Percentiles rank a stretch among this genome's conserved stretches.
Evolutionary conservation across 1,140 invertebrate genomes (phyloP).

Genomic region (Heliconius eleuchia): DNA sequence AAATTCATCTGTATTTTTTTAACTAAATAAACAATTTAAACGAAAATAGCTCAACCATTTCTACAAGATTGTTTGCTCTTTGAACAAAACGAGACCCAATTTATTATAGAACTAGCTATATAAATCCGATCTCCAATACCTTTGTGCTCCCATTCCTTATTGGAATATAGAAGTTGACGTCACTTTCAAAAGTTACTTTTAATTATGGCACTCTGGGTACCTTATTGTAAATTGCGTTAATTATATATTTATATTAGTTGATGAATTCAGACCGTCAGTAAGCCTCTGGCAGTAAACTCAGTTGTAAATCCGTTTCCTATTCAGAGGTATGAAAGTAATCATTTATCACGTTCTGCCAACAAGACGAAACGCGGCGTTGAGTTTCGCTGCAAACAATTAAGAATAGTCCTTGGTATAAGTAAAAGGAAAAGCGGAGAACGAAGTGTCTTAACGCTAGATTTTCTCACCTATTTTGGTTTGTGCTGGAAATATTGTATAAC

Average conservation of each 20-base stretch:
- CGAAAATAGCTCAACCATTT: neutral
- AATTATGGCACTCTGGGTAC: neutral
- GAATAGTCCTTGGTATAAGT: too few relatives aligned
- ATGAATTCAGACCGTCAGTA: neutral
- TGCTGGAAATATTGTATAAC: too few relatives aligned
- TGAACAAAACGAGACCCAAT: constrained; percentile 15
- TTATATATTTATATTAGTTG: neutral
- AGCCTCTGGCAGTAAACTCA: neutral
- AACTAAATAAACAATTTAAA: neutral
- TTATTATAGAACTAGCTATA: constrained; percentile 11
- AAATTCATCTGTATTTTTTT: neutral
- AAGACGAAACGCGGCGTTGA: too few relatives aligned
- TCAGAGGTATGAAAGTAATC: too few relatives aligned
- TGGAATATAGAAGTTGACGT: constrained; percentile 5
- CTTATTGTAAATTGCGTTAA: neutral
- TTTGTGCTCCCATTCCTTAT: neutral
- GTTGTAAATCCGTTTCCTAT: neutral
- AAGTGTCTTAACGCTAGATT: too few relatives aligned
- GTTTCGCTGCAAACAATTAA: too few relatives aligned
- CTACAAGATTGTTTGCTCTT: constrained; percentile 4
- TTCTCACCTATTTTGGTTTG: too few relatives aligned
- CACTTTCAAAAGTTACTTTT: constrained; percentile 12
- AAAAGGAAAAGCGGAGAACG: too few relatives aligned
- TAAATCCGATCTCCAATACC: constrained; percentile 12
- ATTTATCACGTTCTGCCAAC: too few relatives aligned